phyloP scores from a whole-genome alignment of 2,888 invertebrate genomes.

The Hetaerina titia region DNA sequence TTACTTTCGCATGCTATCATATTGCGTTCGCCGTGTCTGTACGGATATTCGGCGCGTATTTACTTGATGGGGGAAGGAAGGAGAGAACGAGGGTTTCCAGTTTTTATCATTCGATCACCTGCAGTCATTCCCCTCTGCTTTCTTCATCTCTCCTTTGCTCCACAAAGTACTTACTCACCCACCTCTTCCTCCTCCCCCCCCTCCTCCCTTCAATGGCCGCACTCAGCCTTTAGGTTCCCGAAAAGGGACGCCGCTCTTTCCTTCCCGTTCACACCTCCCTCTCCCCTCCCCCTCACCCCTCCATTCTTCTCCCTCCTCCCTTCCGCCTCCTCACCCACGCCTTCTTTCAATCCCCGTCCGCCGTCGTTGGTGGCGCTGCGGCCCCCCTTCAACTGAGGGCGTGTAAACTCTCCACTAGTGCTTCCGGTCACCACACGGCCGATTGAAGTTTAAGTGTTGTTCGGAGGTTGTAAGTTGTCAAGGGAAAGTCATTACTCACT shows the following conservation, averaged over 20 bases:
- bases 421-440: slow-evolving; percentile 34
- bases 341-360: neutral
- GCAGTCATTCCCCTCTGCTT: too few species aligned
- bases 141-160: too few species aligned
- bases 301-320: neutral
- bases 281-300: neutral
- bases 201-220: neutral
- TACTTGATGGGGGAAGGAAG: too few species aligned
- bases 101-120: too few species aligned
- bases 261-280: neutral
- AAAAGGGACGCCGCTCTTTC: neutral
- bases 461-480: slow-evolving; percentile 39
- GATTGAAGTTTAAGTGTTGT: slow-evolving; percentile 39
- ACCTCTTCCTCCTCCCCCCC: too few species aligned
- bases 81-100: too few species aligned
- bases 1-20: too few species aligned
- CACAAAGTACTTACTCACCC: neutral
- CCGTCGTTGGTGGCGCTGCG: slow-evolving; percentile 11
- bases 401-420: neutral
- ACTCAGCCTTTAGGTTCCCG: neutral
- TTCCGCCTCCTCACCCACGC: neutral
- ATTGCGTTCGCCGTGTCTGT: too few species aligned
- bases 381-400: neutral
- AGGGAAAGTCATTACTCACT: slow-evolving; percentile 10
- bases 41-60: too few species aligned